Evolutionary conservation across 2,113 vertebrate genomes (phyloP).

Genomic region (Nymphicus hollandicus): DNA sequence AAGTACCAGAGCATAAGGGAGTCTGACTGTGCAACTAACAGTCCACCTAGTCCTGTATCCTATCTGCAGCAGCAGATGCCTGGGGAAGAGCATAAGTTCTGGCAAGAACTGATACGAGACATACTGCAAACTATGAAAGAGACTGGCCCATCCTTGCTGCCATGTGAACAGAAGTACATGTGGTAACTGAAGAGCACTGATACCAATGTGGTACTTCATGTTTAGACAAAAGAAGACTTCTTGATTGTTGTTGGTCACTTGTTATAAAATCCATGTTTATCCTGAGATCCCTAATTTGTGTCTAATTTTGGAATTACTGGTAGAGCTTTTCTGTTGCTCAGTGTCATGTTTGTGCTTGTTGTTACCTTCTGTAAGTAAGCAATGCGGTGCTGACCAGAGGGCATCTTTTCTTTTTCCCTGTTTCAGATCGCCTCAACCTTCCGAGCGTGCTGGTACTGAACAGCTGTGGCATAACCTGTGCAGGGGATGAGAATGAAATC

Average conservation of each 20-base stretch:
- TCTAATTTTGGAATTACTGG: not conserved
- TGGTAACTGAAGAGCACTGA: not conserved
- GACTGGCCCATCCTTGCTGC: not conserved
- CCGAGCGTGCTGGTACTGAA: conserved; percentile 90
- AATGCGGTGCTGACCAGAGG: not conserved
- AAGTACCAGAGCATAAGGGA: not conserved
- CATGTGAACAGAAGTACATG: accelerated
- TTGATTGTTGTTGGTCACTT: not conserved
- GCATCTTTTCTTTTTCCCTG: not conserved
- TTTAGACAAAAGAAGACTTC: not conserved
- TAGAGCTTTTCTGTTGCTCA: not conserved
- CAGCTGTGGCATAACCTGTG: conserved; percentile 89
- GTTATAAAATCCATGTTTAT: accelerated
- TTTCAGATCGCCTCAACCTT: conserved; percentile 89
- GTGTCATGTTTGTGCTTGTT: not conserved
- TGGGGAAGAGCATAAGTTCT: not conserved
- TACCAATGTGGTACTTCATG: not conserved
- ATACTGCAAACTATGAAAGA: not conserved
- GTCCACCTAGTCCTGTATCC: not conserved
- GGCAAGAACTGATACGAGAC: not conserved
- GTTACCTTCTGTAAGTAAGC: not conserved
- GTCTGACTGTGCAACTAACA: not conserved
- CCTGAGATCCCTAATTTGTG: accelerated
- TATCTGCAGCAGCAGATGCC: conserved; percentile 10
- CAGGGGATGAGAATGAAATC: conserved; percentile 87